A percentile compares a stretch with the other conserved stretches of the same genome.
Conservation (phyloP, 1,140 invertebrate genomes). For the Diachasmimorpha longicaudata region DNA sequence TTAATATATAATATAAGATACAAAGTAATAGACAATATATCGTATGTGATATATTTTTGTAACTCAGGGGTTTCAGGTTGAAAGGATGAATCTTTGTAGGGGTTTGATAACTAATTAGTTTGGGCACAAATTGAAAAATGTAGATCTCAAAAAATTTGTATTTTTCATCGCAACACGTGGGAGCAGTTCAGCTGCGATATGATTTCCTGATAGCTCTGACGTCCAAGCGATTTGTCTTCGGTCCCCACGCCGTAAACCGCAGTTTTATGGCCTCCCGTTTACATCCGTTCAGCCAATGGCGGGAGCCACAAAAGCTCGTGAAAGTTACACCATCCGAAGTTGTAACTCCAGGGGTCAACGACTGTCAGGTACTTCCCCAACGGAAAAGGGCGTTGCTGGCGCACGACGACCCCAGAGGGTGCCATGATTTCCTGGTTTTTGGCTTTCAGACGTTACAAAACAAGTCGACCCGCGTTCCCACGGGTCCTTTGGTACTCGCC, state of each 20-base stretch:
- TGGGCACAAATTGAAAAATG: no score
- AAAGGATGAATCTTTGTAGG: no score
- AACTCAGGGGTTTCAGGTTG: no score
- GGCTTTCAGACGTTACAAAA: conserved; percentile 37
- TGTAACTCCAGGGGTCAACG: no score
- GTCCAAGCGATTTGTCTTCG: conserved; percentile 49
- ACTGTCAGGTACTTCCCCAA: background rate
- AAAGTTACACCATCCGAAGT: background rate
- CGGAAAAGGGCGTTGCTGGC: background rate
- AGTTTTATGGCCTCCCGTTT: conserved; percentile 35
- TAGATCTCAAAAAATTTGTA: no score
- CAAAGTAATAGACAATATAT: no score
- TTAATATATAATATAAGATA: no score
- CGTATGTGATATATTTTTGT: no score
- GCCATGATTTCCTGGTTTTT: conserved; percentile 48
- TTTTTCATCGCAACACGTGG: background rate
- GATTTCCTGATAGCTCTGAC: conserved; percentile 47
- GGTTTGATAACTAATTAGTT: no score
- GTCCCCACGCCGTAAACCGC: conserved; percentile 31
- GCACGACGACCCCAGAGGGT: conserved; percentile 8
- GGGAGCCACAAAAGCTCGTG: background rate
- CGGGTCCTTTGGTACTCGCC: background rate
- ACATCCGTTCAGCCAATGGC: conserved; percentile 32
- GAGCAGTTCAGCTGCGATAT: conserved; percentile 17
- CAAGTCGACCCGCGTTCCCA: background rate